A percentile compares a stretch with the other conserved stretches of the same genome.
Conservation (phyloP, 2,888 invertebrate species). For the Lasioglossum calceatum region DNA sequence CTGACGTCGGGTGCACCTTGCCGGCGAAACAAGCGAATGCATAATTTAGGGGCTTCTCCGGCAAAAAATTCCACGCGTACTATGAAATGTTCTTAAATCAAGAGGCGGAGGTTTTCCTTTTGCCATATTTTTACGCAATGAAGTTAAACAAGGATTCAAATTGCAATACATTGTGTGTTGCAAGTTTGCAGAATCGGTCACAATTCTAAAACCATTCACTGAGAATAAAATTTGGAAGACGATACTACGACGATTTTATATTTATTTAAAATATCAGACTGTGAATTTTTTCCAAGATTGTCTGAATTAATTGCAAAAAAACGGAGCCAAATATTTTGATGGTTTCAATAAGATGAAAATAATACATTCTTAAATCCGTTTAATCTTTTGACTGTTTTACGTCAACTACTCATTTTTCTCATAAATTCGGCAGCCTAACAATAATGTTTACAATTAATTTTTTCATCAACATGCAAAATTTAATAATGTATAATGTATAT, state of each 20-base stretch:
- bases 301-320: too few relatives aligned
- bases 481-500: not conserved
- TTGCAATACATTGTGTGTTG: not conserved
- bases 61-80: not conserved
- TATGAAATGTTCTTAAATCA: not conserved
- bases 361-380: not conserved
- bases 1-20: slow-evolving; percentile 5
- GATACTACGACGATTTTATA: not conserved
- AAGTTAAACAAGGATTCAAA: not conserved
- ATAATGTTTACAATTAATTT: not conserved
- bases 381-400: not conserved
- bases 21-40: slow-evolving; percentile 24
- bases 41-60: slow-evolving; percentile 40
- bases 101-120: not conserved
- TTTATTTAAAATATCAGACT: too few relatives aligned
- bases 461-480: not conserved
- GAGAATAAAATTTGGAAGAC: not conserved
- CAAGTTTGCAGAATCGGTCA: not conserved
- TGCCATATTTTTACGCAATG: not conserved
- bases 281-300: too few relatives aligned
- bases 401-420: too few relatives aligned
- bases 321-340: too few relatives aligned
- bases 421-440: too few relatives aligned
- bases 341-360: too few relatives aligned
- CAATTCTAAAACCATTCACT: not conserved